Conservation (phyloP, 2,113 vertebrate genomes). For the Cynocephalus volans region DNA sequence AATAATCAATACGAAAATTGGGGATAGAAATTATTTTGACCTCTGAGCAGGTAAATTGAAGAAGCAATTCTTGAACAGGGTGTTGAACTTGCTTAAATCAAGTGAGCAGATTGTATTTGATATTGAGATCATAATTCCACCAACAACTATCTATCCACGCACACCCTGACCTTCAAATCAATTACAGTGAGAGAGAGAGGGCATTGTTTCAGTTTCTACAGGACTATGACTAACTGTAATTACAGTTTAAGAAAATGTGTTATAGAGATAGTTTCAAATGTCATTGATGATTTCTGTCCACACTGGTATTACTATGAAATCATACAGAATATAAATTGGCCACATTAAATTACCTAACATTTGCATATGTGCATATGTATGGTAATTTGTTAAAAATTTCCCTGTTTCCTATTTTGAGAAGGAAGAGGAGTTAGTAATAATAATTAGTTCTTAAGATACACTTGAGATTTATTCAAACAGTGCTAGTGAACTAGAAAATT, state of each 20-base stretch:
- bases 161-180: not conserved
- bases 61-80: not conserved
- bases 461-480: not conserved
- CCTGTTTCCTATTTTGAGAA: not conserved
- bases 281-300: slow-evolving; percentile 6
- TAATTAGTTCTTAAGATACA: not conserved
- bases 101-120: not conserved
- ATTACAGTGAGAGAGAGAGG: not conserved
- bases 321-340: not conserved
- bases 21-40: not conserved
- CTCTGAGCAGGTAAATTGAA: not conserved
- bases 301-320: not conserved
- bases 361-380: not conserved
- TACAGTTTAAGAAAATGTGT: not conserved
- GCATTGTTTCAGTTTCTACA: not conserved
- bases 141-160: not conserved
- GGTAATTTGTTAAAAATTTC: not conserved
- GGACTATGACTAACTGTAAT: not conserved
- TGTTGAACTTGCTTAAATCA: not conserved
- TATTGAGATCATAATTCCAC: not conserved
- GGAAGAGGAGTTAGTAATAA: not conserved
- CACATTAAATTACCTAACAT: not conserved
- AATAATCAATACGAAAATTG: not conserved
- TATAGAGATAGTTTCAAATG: not conserved
- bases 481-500: not conserved